phyloP scores from a whole-genome alignment of 2,113 vertebrate genomes.

The Crocuta crocuta region DNA sequence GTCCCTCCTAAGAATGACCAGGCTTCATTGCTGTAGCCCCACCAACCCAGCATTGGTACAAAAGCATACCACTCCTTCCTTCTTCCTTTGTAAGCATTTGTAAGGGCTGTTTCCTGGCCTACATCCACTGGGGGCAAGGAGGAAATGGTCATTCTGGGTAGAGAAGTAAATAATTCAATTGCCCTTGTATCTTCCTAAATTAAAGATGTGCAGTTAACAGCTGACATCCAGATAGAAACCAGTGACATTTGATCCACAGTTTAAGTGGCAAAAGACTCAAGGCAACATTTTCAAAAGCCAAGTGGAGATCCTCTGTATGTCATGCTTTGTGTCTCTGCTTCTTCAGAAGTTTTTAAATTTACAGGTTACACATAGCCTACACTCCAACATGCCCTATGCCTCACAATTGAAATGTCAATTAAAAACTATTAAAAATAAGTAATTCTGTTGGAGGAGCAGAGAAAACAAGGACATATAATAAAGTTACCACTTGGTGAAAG shows the following conservation, averaged over 20 bases:
- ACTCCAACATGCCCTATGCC: not conserved
- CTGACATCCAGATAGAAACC: not conserved
- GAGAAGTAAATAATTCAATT: not conserved
- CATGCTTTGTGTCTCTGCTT: not conserved
- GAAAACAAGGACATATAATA: not conserved
- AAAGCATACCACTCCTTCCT: not conserved
- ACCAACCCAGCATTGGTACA: not conserved
- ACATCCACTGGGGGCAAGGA: not conserved
- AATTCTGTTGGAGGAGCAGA: not conserved
- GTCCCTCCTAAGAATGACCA: not conserved
- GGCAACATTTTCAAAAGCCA: conserved; percentile 8
- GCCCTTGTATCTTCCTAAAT: not conserved
- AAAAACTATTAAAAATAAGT: conserved; percentile 22
- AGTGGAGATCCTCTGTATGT: not conserved
- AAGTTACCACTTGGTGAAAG: not conserved
- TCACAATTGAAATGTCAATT: not conserved
- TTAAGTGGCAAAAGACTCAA: not conserved
- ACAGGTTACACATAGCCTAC: not conserved
- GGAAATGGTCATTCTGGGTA: not conserved
- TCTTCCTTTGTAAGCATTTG: not conserved
- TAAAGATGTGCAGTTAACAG: not conserved
- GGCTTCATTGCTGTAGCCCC: not conserved
- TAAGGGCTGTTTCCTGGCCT: not conserved
- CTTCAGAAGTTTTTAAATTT: not conserved
- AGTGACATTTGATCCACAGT: not conserved